Evolutionary conservation across 2,888 invertebrate genomes (phyloP).

Genomic region (Lomographa bimaculata): DNA sequence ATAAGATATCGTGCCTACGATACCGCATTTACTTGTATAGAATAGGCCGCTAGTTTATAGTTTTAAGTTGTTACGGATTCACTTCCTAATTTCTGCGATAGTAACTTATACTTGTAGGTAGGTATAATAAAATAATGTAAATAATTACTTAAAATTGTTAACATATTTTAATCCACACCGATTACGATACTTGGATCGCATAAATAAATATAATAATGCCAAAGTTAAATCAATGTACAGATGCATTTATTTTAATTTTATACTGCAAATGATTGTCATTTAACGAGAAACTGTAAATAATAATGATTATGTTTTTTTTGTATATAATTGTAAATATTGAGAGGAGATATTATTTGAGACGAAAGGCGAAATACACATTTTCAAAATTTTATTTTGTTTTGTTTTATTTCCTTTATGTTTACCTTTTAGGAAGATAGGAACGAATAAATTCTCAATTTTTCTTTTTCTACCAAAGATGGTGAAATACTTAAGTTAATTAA

Average conservation of each 20-base stretch:
- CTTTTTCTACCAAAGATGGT: too few species aligned
- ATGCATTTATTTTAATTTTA: slow-evolving; percentile 68
- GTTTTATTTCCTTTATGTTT: slow-evolving; percentile 64
- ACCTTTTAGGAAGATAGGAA: too few species aligned
- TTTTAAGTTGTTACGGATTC: slow-evolving; percentile 60
- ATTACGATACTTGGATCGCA: slow-evolving; percentile 42
- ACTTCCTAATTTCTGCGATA: slow-evolving; percentile 80
- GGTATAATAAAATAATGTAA: slow-evolving; percentile 53
- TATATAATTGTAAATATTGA: slow-evolving; percentile 68
- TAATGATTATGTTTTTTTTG: slow-evolving; percentile 66
- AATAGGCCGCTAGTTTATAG: slow-evolving; percentile 54
- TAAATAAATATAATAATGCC: slow-evolving; percentile 61
- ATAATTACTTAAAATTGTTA: slow-evolving; percentile 44
- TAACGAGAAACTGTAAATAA: slow-evolving; percentile 69
- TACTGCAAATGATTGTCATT: slow-evolving; percentile 52
- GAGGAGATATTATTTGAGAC: slow-evolving; percentile 57
- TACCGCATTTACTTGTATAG: slow-evolving; percentile 68
- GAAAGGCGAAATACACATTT: slow-evolving; percentile 74
- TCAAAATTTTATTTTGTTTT: slow-evolving; percentile 75
- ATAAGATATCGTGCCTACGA: slow-evolving; percentile 36
- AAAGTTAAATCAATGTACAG: slow-evolving; percentile 80
- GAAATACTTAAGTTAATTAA: too few species aligned
- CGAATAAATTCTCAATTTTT: too few species aligned
- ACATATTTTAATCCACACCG: slow-evolving; percentile 29
- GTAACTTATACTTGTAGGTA: slow-evolving; percentile 60